Evolutionary conservation across 2,797 vertebrate genomes (phyloP).

Genomic region (Characodon lateralis): DNA sequence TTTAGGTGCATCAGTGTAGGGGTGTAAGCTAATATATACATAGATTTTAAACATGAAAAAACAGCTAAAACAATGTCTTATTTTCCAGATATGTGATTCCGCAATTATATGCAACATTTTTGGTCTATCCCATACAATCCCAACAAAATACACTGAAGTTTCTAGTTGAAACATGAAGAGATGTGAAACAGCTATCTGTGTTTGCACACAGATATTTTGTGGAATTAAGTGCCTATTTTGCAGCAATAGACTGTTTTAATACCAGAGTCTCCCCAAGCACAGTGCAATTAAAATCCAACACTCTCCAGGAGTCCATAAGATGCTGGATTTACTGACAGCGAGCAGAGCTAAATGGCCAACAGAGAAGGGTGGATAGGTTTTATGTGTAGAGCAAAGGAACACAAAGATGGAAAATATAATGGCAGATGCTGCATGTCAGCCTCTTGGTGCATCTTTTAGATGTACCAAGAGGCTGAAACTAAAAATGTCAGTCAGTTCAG

Average conservation of each 20-base stretch:
- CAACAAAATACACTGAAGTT: not conserved
- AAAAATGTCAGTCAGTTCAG: constrained; percentile 47
- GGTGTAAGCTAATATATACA: not conserved
- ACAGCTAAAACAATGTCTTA: not conserved
- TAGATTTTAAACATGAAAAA: not conserved
- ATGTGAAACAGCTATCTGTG: not conserved
- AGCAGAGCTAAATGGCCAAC: constrained; percentile 56
- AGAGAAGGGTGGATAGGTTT: constrained; percentile 32
- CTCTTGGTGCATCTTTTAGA: constrained; percentile 38
- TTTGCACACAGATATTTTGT: constrained; percentile 10
- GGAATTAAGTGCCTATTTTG: constrained; percentile 20
- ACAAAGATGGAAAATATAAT: constrained; percentile 58
- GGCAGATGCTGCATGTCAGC: constrained; percentile 40
- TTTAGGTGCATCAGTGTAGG: not conserved
- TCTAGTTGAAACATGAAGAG: not conserved
- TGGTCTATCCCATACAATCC: not conserved
- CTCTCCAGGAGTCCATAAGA: constrained; percentile 65
- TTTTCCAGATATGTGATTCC: not conserved
- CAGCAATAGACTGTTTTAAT: constrained; percentile 55
- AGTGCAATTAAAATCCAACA: constrained; percentile 72
- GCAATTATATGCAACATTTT: not conserved
- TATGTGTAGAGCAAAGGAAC: constrained; percentile 46
- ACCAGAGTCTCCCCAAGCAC: constrained; percentile 51
- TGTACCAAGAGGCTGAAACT: constrained; percentile 32
- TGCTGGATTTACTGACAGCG: constrained; percentile 60